Conservation (phyloP, 2,888 invertebrate genomes). For the Agrilus mali region DNA sequence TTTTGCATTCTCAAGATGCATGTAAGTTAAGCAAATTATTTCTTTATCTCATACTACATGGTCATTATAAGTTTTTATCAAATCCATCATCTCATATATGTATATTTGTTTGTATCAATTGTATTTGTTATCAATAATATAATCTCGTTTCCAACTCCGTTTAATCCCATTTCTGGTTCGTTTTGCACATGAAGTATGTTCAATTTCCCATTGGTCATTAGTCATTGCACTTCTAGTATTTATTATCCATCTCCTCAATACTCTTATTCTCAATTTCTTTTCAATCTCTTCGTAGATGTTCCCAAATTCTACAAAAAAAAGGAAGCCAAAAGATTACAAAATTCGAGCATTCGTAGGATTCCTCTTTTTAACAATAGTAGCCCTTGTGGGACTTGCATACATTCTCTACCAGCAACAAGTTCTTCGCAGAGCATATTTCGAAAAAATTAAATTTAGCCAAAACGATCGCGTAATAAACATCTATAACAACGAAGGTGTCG, state of each 20-base stretch:
- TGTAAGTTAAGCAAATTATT: constrained; percentile 37
- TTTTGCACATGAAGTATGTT: neutral
- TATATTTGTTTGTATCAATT: neutral
- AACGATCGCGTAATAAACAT: constrained; percentile 62
- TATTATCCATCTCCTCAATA: too few relatives aligned
- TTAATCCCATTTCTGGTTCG: too few relatives aligned
- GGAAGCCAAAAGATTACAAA: constrained; percentile 61
- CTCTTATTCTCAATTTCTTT: neutral
- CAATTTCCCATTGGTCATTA: neutral
- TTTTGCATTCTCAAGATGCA: too few relatives aligned
- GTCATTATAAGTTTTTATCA: neutral
- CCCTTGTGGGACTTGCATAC: constrained; percentile 74
- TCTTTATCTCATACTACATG: too few relatives aligned
- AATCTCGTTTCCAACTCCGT: too few relatives aligned
- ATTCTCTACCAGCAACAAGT: constrained; percentile 74
- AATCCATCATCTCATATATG: neutral
- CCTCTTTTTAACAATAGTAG: constrained; percentile 67
- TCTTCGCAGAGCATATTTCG: constrained; percentile 68
- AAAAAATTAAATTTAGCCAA: constrained; percentile 71
- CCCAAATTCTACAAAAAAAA: constrained; percentile 57
- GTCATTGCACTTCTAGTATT: too few relatives aligned
- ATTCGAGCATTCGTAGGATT: constrained; percentile 69
- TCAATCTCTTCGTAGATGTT: constrained; percentile 46
- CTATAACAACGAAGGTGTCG: constrained; percentile 55
- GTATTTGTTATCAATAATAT: too few relatives aligned